Evolutionary conservation across 2,888 invertebrate genomes (phyloP).

Genomic region (Sarcophaga subvicina): DNA sequence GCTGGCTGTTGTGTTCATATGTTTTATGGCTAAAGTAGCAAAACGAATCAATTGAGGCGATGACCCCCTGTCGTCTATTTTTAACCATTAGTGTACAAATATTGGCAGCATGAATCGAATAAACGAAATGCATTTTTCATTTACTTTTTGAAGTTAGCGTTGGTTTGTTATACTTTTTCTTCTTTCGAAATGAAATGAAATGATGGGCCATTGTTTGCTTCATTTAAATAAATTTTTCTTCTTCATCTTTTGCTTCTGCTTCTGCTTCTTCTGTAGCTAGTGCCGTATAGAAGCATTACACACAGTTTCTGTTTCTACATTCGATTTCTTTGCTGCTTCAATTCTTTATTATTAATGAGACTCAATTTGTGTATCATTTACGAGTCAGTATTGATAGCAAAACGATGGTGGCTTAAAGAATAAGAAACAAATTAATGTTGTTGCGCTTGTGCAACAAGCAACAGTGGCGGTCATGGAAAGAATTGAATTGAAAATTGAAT

Average conservation of each 20-base stretch:
- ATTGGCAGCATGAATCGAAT: slow-evolving; percentile 64
- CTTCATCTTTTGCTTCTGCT: not conserved
- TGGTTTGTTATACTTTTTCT: not conserved
- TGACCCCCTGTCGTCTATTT: slow-evolving; percentile 67
- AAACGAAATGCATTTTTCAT: slow-evolving; percentile 59
- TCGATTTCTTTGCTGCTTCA: slow-evolving; percentile 11
- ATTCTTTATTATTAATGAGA: slow-evolving; percentile 75
- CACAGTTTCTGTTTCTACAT: slow-evolving; percentile 1
- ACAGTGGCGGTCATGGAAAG: slow-evolving; percentile 5
- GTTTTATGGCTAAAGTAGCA: slow-evolving; percentile 54
- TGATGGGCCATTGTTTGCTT: slow-evolving; percentile 63
- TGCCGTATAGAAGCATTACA: slow-evolving; percentile 15
- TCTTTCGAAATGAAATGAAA: not conserved
- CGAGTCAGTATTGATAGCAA: slow-evolving; percentile 73
- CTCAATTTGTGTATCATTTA: slow-evolving; percentile 80
- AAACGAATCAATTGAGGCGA: slow-evolving; percentile 64
- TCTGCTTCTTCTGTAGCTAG: not conserved
- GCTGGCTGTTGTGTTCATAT: not conserved
- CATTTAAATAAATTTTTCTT: slow-evolving; percentile 64
- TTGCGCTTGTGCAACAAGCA: not conserved
- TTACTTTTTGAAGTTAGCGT: not conserved
- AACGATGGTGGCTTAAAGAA: slow-evolving; percentile 38
- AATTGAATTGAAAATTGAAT: too few species aligned
- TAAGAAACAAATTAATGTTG: not conserved
- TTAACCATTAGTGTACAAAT: slow-evolving; percentile 66